Conservation (phyloP, 64 coral and sea anemone species). For the Pocillopora damicornis region DNA sequence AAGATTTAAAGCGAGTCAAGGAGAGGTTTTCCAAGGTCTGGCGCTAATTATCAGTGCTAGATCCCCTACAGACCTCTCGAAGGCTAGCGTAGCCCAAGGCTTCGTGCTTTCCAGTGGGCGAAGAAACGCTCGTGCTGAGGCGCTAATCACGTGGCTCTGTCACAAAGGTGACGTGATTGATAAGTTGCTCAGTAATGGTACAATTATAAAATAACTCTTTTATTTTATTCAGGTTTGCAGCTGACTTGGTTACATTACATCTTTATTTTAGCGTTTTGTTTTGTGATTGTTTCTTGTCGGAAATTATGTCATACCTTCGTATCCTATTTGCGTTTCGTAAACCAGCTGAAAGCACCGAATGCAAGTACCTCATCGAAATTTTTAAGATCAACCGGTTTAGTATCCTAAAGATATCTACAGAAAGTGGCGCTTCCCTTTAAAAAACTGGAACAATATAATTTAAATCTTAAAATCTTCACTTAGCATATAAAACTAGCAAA, state of each 20-base stretch:
- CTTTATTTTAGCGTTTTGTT: not conserved
- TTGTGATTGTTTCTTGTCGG: not conserved
- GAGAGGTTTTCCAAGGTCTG: too few relatives aligned
- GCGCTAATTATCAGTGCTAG: too few relatives aligned
- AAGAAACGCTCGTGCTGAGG: too few relatives aligned
- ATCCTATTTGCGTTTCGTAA: not conserved
- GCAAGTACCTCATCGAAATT: not conserved
- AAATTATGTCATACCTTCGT: not conserved
- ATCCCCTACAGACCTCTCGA: too few relatives aligned
- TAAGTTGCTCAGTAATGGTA: too few relatives aligned
- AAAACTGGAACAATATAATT: constrained; percentile 7
- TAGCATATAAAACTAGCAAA: constrained; percentile 27
- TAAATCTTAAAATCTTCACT: not conserved
- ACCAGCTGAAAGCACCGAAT: not conserved
- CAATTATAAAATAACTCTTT: not conserved
- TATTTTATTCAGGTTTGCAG: not conserved
- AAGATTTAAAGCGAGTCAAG: too few relatives aligned
- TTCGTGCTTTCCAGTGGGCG: too few relatives aligned
- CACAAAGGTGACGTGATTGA: too few relatives aligned
- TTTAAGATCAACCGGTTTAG: not conserved
- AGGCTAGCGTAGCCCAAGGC: too few relatives aligned
- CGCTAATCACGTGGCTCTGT: too few relatives aligned
- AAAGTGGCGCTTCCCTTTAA: constrained; percentile 1
- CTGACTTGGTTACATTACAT: not conserved
- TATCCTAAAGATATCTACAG: not conserved